Conservation (phyloP, 2,888 invertebrate genomes). For the Epirrita christyi region DNA sequence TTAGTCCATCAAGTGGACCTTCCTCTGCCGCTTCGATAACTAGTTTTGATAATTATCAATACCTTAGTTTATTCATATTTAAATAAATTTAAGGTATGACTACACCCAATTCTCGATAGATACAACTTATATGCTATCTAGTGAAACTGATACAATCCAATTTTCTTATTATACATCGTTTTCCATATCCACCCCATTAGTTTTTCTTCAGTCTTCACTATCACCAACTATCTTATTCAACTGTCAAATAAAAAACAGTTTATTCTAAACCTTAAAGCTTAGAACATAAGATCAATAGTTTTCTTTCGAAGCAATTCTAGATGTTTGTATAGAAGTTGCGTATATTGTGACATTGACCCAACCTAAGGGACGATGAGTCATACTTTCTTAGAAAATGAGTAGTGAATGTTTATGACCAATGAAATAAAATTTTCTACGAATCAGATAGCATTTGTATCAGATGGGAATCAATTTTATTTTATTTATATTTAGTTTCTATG, state of each 20-base stretch:
- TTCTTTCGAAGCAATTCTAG: background rate
- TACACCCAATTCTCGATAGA: background rate
- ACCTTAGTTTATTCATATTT: no score
- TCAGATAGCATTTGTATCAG: no score
- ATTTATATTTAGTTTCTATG: no score
- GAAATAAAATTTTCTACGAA: background rate
- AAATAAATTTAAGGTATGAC: background rate
- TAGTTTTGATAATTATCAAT: no score
- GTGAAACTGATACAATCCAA: conserved; percentile 18
- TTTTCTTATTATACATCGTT: conserved; percentile 22
- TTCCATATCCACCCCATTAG: conserved; percentile 55
- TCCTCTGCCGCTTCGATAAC: no score
- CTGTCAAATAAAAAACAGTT: background rate
- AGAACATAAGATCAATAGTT: background rate
- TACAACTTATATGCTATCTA: background rate
- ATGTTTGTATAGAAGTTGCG: conserved; percentile 30
- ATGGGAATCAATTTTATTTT: no score
- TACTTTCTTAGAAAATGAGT: conserved; percentile 12
- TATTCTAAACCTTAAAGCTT: conserved; percentile 1
- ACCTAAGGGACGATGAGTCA: conserved; percentile 52
- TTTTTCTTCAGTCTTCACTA: conserved; percentile 46
- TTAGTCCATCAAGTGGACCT: no score
- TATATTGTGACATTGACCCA: conserved; percentile 64
- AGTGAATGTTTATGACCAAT: conserved; percentile 1
- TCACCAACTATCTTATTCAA: conserved; percentile 14